Percentiles rank a stretch among this genome's conserved stretches.
These are phyloP conservation scores for Cardiocondyla obscurior DNA, from an alignment of 1,140 invertebrate genomes.

Conservation along the genomic window DNA sequence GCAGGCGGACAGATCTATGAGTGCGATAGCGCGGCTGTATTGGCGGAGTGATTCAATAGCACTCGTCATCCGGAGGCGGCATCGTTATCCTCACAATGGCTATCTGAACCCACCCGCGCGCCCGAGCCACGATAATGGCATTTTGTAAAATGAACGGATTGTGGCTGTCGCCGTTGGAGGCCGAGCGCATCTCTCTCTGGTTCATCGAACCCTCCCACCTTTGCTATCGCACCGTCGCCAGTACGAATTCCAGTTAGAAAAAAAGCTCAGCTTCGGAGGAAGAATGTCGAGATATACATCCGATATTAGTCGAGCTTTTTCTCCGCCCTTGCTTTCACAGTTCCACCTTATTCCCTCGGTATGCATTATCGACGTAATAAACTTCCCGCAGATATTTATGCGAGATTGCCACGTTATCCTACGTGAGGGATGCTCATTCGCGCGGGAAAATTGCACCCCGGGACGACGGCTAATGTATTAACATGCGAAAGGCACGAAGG, in stretches of 20 bases:
- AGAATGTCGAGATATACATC: conserved; percentile 41
- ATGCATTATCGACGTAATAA: conserved; percentile 62
- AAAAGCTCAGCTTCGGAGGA: conserved; percentile 47
- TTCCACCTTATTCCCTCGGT: conserved; percentile 35
- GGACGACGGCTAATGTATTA: conserved; percentile 54
- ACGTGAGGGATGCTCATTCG: conserved; percentile 62
- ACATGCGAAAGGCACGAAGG: conserved; percentile 44
- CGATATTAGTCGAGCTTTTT: not conserved
- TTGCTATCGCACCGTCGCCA: conserved; percentile 33
- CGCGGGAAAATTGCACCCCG: conserved; percentile 40
- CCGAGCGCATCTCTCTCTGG: conserved; percentile 6
- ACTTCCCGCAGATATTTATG: conserved; percentile 57
- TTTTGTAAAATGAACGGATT: conserved; percentile 66
- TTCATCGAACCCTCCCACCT: conserved; percentile 21
- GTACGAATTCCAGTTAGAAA: conserved; percentile 17
- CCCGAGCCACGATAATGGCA: conserved; percentile 60
- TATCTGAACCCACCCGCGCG: conserved; percentile 48
- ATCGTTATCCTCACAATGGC: conserved; percentile 68
- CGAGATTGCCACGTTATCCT: conserved; percentile 55
- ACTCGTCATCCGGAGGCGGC: conserved; percentile 62
- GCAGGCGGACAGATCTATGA: conserved; percentile 44
- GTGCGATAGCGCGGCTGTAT: conserved; percentile 55
- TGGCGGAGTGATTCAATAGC: conserved; percentile 64
- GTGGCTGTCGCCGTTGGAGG: conserved; percentile 29
- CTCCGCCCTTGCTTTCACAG: not conserved